These are phyloP conservation scores for Oxyteleia sp. DNA, from an alignment of 2,888 invertebrate species.

Conservation along the genomic window DNA sequence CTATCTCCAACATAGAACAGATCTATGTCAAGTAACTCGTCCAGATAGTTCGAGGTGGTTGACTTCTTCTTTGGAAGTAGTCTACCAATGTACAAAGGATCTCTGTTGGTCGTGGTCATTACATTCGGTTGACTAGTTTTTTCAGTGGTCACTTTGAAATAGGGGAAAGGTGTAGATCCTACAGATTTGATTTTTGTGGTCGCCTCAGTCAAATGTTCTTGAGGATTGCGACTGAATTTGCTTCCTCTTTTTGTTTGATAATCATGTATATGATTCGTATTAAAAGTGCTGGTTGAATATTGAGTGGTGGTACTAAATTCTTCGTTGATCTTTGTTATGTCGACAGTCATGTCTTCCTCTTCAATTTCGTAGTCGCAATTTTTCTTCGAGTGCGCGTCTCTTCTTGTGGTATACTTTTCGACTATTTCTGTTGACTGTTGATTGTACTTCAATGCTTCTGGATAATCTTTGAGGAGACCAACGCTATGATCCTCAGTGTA, in stretches of 20 bases:
- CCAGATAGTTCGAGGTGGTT: conserved; percentile 5
- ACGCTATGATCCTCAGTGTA: conserved; percentile 1
- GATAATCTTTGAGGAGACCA: conserved; percentile 1
- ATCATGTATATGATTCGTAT: background rate
- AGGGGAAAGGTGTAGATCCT: background rate
- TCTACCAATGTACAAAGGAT: conserved; percentile 76
- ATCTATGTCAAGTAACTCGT: conserved; percentile 70
- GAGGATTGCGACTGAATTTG: no score
- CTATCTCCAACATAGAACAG: conserved; percentile 83
- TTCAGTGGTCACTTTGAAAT: background rate
- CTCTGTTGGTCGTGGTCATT: background rate
- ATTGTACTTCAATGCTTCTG: conserved; percentile 11
- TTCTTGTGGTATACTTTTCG: background rate
- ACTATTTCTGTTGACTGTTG: conserved; percentile 23
- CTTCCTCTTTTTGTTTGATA: no score
- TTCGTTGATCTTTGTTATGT: conserved; percentile 47
- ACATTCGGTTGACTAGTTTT: background rate
- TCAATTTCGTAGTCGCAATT: conserved; percentile 30
- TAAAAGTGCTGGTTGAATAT: conserved; percentile 13
- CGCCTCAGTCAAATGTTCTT: no score
- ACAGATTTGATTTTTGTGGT: background rate
- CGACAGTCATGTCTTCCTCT: conserved; percentile 17
- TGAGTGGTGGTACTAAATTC: conserved; percentile 48
- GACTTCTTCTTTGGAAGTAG: conserved; percentile 68
- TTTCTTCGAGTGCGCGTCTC: conserved; percentile 9